phyloP scores from a whole-genome alignment of 1,140 invertebrate species.

The Hormaphis cornu region DNA sequence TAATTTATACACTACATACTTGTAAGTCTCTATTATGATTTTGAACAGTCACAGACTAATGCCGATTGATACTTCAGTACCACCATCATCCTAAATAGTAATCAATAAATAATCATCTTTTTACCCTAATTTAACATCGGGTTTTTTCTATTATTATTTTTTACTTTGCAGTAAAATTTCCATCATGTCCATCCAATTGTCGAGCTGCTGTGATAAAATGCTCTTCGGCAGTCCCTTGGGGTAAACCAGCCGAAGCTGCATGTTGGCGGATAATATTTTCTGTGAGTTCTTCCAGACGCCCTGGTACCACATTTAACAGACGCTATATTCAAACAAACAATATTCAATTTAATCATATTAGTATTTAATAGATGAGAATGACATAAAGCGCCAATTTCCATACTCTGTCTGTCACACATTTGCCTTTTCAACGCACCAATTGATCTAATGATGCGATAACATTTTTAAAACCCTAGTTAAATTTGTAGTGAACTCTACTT shows the following conservation, averaged over 20 bases:
- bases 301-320: conserved; percentile 45
- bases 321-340: too few relatives aligned
- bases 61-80: conserved; percentile 62
- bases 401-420: too few relatives aligned
- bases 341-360: not conserved
- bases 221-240: conserved; percentile 80
- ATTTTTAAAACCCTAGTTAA: too few relatives aligned
- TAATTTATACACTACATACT: conserved; percentile 41
- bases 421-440: too few relatives aligned
- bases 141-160: not conserved
- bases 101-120: not conserved
- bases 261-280: conserved; percentile 75
- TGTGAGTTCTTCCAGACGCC: conserved; percentile 59
- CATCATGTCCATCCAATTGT: conserved; percentile 88
- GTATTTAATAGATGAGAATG: not conserved
- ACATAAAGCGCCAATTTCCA: too few relatives aligned
- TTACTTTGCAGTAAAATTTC: conserved; percentile 72
- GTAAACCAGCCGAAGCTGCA: conserved; percentile 55
- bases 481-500: too few relatives aligned
- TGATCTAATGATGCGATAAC: too few relatives aligned
- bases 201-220: conserved; percentile 89
- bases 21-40: conserved; percentile 49
- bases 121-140: too few relatives aligned
- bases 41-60: conserved; percentile 63
- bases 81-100: conserved; percentile 50